Evolutionary conservation across 2,888 invertebrate genomes (phyloP).

Genomic region (Caenorhabditis japonica): DNA sequence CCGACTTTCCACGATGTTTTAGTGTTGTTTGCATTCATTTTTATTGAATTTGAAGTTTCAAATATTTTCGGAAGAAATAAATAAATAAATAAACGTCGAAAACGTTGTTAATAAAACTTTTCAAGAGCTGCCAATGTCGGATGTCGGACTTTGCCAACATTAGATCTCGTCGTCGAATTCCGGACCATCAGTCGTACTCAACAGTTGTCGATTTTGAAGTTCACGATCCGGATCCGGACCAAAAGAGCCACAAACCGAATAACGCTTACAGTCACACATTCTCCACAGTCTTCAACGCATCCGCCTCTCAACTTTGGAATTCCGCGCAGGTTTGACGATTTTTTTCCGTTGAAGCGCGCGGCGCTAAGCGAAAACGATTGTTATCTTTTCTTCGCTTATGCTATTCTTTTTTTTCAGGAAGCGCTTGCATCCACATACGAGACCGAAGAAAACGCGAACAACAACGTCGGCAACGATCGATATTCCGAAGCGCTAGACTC

Average conservation of each 20-base stretch:
- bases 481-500: slow-evolving; percentile 41
- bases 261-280: slow-evolving; percentile 56
- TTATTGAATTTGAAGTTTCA: too few relatives aligned
- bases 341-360: neutral
- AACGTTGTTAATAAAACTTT: neutral
- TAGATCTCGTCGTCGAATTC: slow-evolving; percentile 59
- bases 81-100: neutral
- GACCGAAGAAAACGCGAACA: slow-evolving; percentile 15
- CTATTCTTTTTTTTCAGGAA: slow-evolving; percentile 57
- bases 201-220: slow-evolving; percentile 47
- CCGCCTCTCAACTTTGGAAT: slow-evolving; percentile 74
- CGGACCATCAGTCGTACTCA: slow-evolving; percentile 32
- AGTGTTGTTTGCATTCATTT: slow-evolving; percentile 24
- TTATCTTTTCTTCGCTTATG: slow-evolving; percentile 27
- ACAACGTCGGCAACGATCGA: slow-evolving; percentile 17
- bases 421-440: slow-evolving; percentile 58
- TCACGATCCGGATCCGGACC: slow-evolving; percentile 54
- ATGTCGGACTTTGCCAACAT: slow-evolving; percentile 65
- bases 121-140: slow-evolving; percentile 56
- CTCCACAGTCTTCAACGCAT: slow-evolving; percentile 69
- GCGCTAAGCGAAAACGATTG: slow-evolving; percentile 7
- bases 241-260: slow-evolving; percentile 42
- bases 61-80: neutral
- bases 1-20: slow-evolving; percentile 29
- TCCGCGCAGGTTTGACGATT: slow-evolving; percentile 69